phyloP scores from a whole-genome alignment of 2,113 vertebrate species.

The Butorides virescens region DNA sequence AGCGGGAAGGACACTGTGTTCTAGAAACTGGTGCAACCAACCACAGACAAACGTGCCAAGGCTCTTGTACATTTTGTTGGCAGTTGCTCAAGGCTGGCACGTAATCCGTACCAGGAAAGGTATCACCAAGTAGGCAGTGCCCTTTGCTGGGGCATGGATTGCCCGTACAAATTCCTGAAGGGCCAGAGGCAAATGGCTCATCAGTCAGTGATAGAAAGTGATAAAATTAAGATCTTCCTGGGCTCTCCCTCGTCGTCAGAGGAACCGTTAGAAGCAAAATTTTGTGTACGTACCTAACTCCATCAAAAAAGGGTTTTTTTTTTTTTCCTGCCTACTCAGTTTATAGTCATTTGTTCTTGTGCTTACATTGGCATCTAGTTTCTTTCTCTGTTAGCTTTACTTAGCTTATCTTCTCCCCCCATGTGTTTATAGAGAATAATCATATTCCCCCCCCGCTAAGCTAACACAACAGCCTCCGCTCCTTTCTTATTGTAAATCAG shows the following conservation, averaged over 20 bases:
- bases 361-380: neutral
- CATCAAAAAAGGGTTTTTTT: neutral
- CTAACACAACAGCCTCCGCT: neutral
- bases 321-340: neutral
- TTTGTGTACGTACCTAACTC: neutral
- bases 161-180: neutral
- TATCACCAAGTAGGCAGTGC: neutral
- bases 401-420: neutral
- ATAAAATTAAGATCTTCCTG: neutral
- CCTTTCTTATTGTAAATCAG: neutral
- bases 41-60: constrained; percentile 33
- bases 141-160: neutral
- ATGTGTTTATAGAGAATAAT: neutral
- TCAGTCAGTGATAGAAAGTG: neutral
- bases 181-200: neutral
- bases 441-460: neutral
- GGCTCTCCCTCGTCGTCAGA: neutral
- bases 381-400: neutral
- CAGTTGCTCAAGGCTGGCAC: constrained; percentile 43
- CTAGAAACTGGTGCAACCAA: constrained; percentile 38
- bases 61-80: constrained; percentile 42
- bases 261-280: neutral
- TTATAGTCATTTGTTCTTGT: neutral
- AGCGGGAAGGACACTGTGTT: constrained; percentile 46
- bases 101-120: neutral